Conservation (phyloP, 2,888 invertebrate genomes). For the Caenorhabditis virilis region DNA sequence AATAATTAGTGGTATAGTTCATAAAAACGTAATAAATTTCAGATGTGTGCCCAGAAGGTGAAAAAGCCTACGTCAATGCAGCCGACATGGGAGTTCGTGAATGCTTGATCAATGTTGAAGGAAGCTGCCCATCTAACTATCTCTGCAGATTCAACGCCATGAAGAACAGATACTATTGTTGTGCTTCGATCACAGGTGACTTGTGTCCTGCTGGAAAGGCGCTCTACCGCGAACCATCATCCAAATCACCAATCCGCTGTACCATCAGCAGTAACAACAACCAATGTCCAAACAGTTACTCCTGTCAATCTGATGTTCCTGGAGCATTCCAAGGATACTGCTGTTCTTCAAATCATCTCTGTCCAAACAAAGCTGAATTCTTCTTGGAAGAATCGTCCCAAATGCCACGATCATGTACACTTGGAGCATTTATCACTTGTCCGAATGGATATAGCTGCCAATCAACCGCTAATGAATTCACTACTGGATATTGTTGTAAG, state of each 20-base stretch:
- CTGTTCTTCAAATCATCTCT: slow-evolving; percentile 62
- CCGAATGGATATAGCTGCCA: slow-evolving; percentile 64
- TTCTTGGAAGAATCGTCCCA: slow-evolving; percentile 63
- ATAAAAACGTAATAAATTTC: slow-evolving; percentile 3
- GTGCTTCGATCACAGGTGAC: slow-evolving; percentile 65
- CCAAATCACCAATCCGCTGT: slow-evolving; percentile 61
- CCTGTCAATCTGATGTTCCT: slow-evolving; percentile 65
- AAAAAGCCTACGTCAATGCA: slow-evolving; percentile 68
- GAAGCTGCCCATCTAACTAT: slow-evolving; percentile 64
- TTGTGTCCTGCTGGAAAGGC: slow-evolving; percentile 66
- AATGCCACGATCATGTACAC: slow-evolving; percentile 66
- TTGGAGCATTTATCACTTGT: slow-evolving; percentile 68
- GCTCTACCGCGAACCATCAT: slow-evolving; percentile 62
- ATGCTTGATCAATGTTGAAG: slow-evolving; percentile 67
- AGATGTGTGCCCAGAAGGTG: slow-evolving; percentile 67
- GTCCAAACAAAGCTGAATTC: slow-evolving; percentile 67
- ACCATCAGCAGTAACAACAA: slow-evolving; percentile 58
- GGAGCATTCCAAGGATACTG: slow-evolving; percentile 68
- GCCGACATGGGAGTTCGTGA: slow-evolving; percentile 65
- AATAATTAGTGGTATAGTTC: too few species aligned
- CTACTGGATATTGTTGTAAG: slow-evolving; percentile 65
- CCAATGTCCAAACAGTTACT: slow-evolving; percentile 62
- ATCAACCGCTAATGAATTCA: slow-evolving; percentile 61
- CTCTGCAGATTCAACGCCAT: slow-evolving; percentile 66
- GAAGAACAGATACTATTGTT: slow-evolving; percentile 67